Percentiles rank a stretch among this genome's conserved stretches.
Evolutionary conservation across 2,888 invertebrate genomes (phyloP).

Genomic region (Tupiocoris notatus): DNA sequence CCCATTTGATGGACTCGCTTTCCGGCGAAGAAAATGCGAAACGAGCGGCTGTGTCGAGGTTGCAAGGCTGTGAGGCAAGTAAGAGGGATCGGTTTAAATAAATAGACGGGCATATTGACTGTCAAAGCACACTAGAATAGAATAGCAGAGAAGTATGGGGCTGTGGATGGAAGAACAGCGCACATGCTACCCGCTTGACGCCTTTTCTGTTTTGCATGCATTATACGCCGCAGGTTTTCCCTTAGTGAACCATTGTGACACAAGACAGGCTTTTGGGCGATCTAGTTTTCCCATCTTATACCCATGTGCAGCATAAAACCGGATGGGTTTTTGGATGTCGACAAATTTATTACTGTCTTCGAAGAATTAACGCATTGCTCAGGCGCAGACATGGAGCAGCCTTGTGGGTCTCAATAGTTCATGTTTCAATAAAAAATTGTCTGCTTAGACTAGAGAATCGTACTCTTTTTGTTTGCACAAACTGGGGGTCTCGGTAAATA

Average conservation of each 20-base stretch:
- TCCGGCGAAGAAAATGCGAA: background rate
- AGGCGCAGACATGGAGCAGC: too few species aligned
- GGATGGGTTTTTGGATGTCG: background rate
- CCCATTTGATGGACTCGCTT: constrained; percentile 34
- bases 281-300: background rate
- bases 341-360: background rate
- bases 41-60: background rate
- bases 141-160: background rate
- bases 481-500: too few species aligned
- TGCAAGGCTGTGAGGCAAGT: background rate
- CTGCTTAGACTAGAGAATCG: too few species aligned
- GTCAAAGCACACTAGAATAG: background rate
- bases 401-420: too few species aligned
- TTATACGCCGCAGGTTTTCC: background rate
- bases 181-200: background rate
- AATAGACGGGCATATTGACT: background rate
- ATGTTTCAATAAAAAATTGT: too few species aligned
- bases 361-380: background rate
- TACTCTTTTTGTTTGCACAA: too few species aligned
- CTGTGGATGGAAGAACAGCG: background rate
- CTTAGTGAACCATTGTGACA: background rate
- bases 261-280: background rate
- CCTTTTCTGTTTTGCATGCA: background rate
- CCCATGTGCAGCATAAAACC: background rate
- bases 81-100: background rate